Conservation (phyloP, 1,140 invertebrate genomes). For the Drosophila neocordata region DNA sequence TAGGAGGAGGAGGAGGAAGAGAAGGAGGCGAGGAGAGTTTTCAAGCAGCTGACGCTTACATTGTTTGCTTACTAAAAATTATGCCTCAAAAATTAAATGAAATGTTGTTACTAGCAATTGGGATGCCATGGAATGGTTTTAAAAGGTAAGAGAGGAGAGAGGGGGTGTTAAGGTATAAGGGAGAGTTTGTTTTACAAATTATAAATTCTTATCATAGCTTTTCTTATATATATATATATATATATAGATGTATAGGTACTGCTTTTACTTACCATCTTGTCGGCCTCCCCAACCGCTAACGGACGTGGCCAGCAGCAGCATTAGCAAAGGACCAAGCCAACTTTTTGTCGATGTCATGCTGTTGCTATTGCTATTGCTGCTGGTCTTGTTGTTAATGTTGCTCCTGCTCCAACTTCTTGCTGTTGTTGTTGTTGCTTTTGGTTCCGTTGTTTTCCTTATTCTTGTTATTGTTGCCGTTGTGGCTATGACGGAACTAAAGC, state of each 20-base stretch:
- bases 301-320: slow-evolving; percentile 70
- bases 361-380: slow-evolving; percentile 33
- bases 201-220: slow-evolving; percentile 80
- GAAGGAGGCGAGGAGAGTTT: slow-evolving; percentile 14
- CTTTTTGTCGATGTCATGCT: slow-evolving; percentile 71
- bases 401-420: slow-evolving; percentile 28
- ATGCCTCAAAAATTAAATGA: slow-evolving; percentile 76
- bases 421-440: slow-evolving; percentile 18
- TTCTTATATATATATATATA: slow-evolving; percentile 49
- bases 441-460: slow-evolving; percentile 31
- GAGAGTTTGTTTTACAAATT: slow-evolving; percentile 49
- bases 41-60: slow-evolving; percentile 69
- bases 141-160: neutral
- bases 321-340: slow-evolving; percentile 69
- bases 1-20: neutral
- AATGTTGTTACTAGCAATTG: slow-evolving; percentile 37
- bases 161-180: neutral
- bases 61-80: slow-evolving; percentile 66
- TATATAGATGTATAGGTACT: slow-evolving; percentile 25
- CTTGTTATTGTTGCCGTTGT: slow-evolving; percentile 55
- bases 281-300: slow-evolving; percentile 72
- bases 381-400: slow-evolving; percentile 26
- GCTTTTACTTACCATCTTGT: slow-evolving; percentile 76
- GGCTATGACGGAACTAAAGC: slow-evolving; percentile 15
- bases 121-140: neutral